Conservation (phyloP, 2,888 invertebrate species). For the Vesta saturnalis region DNA sequence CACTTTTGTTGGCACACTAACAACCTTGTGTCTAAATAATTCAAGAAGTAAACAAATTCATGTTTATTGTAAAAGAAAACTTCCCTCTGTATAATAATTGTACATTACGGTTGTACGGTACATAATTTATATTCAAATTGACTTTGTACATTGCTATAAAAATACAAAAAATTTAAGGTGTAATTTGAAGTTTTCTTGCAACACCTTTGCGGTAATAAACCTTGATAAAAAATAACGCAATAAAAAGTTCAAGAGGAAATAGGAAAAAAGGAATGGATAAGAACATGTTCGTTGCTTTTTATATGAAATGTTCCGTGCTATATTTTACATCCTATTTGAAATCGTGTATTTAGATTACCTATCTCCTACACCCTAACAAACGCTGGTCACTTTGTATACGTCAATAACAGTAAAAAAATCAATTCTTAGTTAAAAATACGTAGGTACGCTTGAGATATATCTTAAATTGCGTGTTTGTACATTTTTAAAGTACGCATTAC, state of each 20-base stretch:
- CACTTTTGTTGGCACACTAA: no score
- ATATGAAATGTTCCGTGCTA: background rate
- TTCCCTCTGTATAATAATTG: background rate
- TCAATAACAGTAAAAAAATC: background rate
- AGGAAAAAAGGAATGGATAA: background rate
- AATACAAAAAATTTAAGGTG: background rate
- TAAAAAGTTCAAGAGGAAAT: background rate
- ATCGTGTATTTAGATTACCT: background rate
- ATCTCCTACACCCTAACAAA: background rate
- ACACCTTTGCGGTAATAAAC: background rate
- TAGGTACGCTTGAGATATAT: background rate
- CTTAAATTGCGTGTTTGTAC: no score
- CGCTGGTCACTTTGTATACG: no score
- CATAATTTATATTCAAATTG: background rate
- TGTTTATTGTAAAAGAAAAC: no score
- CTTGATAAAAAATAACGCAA: background rate
- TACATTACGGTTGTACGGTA: background rate
- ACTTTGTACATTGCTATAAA: no score
- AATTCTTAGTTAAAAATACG: background rate
- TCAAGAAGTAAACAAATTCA: no score
- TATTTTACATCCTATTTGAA: background rate
- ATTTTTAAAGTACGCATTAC: no score
- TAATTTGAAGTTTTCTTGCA: background rate
- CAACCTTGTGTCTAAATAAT: no score
- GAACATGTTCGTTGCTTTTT: background rate